Evolutionary conservation across 2,797 vertebrate species (phyloP).

Genomic region (Parauchenoglanis ngamensis): DNA sequence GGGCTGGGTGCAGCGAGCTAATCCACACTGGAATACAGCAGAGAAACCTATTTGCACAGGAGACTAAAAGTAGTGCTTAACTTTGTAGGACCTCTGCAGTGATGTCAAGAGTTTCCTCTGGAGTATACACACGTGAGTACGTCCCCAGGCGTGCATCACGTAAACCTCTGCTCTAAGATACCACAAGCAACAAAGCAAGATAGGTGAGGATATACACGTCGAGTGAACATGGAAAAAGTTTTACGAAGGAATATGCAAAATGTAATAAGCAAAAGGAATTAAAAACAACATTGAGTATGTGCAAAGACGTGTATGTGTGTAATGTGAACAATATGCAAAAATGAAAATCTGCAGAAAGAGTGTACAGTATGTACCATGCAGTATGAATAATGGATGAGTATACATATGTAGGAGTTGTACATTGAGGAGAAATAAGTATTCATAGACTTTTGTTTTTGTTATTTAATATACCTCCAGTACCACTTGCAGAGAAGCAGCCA

Average conservation of each 20-base stretch:
- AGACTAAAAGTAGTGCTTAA: conserved; percentile 2
- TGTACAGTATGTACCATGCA: not conserved
- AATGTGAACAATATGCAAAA: not conserved
- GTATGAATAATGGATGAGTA: not conserved
- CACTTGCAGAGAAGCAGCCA: too few relatives aligned
- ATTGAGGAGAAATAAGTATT: not conserved
- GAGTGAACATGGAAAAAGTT: not conserved
- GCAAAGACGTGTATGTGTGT: not conserved
- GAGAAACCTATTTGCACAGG: conserved; percentile 17
- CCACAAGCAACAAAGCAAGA: not conserved
- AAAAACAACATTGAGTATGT: not conserved
- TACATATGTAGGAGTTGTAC: not conserved
- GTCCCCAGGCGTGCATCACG: not conserved
- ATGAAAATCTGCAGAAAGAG: not conserved
- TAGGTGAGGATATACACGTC: not conserved
- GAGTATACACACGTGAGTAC: not conserved
- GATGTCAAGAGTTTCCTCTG: not conserved
- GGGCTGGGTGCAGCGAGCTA: conserved; percentile 33
- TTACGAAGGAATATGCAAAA: too few relatives aligned
- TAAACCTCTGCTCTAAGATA: not conserved
- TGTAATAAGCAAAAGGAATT: not conserved
- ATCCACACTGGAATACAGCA: conserved; percentile 40
- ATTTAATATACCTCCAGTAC: not conserved
- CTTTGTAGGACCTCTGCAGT: not conserved
- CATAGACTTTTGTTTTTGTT: not conserved